Base-by-base conservation (phyloP, 2,888 invertebrate genomes). In the Branchipolynoe longqiensis region DNA sequence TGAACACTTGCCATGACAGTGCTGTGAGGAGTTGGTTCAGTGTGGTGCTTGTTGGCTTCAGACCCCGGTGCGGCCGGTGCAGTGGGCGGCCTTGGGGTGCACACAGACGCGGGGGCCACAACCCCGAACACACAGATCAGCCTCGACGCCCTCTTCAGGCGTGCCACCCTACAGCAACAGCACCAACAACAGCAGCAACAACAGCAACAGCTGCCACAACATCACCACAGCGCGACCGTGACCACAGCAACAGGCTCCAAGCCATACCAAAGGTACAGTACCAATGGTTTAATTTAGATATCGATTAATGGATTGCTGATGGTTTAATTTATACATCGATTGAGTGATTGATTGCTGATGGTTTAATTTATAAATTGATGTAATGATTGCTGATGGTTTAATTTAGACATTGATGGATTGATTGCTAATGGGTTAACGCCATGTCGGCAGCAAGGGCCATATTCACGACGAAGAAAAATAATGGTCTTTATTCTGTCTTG, bases 61-160 rank as follows among this genome's bases (percentile, higher is more conserved):
- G 83, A 83, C 40, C 41, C 64, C 40, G 59, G 59, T 4, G 62
- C 41, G 8, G 78, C 41, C 14, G 78, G 78, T 1, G 41, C 48
- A 14, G 78, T 78, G 12, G 78, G 78, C 28, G 78, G 78, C 1
- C 25, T 48, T 0, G 69, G 69, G 4, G 38, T 38, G 6, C 69
- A 69, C 82, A 56, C 84, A 56, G 85, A 86, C 28, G 81, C 81
- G 22, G 84, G 59, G 22, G 38, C 84, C 2, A 78, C 84, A 6
- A 85, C 85, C 22, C 84, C 85, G 2, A 86, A 40, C 28, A 89
- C 88, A 6, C 90, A 90, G 31, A 91, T 92, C 31, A 91, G 88
- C 82, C 88, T 92, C 56, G 92, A 92, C 74, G 89, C 90, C 0
- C 86, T 92, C 85, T 92, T 92, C 87, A 73, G 85, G 83, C 25